Percentiles rank a stretch among this genome's conserved stretches.
These are phyloP conservation scores for Pseudochirops cupreus DNA, from an alignment of 2,797 vertebrate genomes.

Conservation along the genomic window DNA sequence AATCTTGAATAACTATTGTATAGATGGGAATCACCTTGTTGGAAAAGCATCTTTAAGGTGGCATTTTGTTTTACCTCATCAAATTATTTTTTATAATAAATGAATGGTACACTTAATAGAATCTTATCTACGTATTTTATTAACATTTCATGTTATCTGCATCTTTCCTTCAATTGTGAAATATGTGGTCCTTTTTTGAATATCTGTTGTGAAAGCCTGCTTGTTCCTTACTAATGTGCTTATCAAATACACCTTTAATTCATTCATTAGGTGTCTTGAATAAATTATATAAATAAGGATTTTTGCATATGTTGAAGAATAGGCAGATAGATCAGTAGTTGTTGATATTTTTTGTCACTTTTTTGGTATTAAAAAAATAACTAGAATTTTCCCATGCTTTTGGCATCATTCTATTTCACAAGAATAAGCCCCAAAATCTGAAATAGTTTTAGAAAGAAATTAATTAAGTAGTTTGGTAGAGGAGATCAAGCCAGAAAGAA, in stretches of 20 bases:
- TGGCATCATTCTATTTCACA: not conserved
- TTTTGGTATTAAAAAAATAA: not conserved
- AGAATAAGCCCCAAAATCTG: not conserved
- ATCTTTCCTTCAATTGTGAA: not conserved
- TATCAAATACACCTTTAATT: not conserved
- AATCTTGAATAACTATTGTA: not conserved
- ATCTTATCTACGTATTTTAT: not conserved
- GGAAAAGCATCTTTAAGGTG: not conserved
- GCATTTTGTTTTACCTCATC: not conserved
- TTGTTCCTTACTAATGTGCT: not conserved
- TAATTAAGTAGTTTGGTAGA: not conserved
- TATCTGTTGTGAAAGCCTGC: not conserved
- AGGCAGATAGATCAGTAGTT: not conserved
- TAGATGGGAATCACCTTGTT: not conserved
- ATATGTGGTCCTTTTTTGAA: not conserved
- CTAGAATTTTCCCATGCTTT: not conserved
- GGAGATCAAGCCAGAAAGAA: not conserved
- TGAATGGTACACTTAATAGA: not conserved
- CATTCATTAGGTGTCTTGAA: not conserved
- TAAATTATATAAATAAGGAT: not conserved
- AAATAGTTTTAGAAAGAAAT: not conserved
- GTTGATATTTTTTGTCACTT: not conserved
- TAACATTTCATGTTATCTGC: not conserved
- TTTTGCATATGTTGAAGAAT: not conserved
- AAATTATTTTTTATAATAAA: not conserved